Percentiles rank a stretch among this genome's conserved stretches.
These are phyloP conservation scores for Schizopygopsis pylzovi DNA, from an alignment of 2,797 vertebrate genomes.

Conservation along the genomic window DNA sequence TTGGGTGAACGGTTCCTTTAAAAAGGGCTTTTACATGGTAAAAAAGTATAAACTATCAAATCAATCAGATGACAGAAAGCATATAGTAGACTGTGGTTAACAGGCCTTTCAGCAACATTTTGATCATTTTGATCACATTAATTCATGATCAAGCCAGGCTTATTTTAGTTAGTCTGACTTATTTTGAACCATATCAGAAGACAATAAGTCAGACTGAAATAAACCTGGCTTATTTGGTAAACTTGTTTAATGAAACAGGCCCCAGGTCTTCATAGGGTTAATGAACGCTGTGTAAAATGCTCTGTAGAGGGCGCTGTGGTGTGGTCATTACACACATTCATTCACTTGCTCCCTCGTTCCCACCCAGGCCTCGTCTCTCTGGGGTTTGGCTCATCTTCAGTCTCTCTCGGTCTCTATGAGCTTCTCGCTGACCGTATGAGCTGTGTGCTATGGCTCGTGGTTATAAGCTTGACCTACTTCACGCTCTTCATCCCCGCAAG, in stretches of 20 bases:
- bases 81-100: too few species aligned
- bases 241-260: too few species aligned
- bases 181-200: too few species aligned
- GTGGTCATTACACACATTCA: background rate
- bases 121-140: too few species aligned
- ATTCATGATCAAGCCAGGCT: too few species aligned
- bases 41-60: too few species aligned
- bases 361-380: background rate
- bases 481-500: conserved; percentile 29
- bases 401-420: background rate
- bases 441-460: conserved; percentile 63
- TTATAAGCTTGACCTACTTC: conserved; percentile 55
- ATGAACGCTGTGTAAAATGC: background rate
- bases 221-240: too few species aligned
- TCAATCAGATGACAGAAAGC: too few species aligned
- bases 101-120: too few species aligned
- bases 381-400: conserved; percentile 9
- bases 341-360: background rate
- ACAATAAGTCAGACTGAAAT: too few species aligned
- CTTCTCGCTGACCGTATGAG: conserved; percentile 59
- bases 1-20: background rate
- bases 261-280: background rate
- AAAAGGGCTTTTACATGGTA: background rate
- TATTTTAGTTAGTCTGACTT: too few species aligned
- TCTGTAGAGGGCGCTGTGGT: conserved; percentile 36